A percentile compares a stretch with the other conserved stretches of the same genome.
Evolutionary conservation across 2,113 vertebrate species (phyloP).

Genomic region (Cryptomyrus ogoouensis): DNA sequence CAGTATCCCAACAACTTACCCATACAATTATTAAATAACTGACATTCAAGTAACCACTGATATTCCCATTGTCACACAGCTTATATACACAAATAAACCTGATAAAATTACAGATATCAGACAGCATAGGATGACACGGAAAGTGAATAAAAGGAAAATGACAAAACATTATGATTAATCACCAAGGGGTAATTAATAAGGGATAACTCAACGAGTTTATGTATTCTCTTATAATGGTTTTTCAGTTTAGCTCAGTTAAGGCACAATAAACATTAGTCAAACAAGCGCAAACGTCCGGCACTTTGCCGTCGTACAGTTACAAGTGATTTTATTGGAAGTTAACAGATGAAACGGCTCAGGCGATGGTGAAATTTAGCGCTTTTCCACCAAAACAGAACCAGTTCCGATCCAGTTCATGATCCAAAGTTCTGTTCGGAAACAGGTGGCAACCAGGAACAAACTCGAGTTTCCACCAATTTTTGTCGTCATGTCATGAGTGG

Average conservation of each 20-base stretch:
- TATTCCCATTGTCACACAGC: background rate
- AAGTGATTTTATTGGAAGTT: background rate
- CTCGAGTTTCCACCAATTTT: background rate
- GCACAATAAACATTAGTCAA: background rate
- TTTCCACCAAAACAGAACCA: background rate
- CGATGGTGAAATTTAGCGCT: background rate
- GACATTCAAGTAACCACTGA: background rate
- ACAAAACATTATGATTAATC: background rate
- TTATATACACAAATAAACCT: background rate
- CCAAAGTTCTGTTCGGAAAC: background rate
- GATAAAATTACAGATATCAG: background rate
- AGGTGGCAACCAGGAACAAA: background rate
- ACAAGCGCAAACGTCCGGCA: background rate
- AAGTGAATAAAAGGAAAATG: background rate
- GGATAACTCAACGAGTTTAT: background rate
- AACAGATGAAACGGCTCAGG: background rate
- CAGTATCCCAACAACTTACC: background rate
- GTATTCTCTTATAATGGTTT: background rate
- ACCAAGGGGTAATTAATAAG: background rate
- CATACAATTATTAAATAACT: background rate
- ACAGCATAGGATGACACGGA: background rate
- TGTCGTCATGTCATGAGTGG: background rate
- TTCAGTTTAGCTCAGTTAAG: background rate
- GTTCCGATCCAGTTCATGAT: background rate
- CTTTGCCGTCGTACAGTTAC: background rate